Conservation (phyloP, 1,140 invertebrate species). For the Bombus balteatus region DNA sequence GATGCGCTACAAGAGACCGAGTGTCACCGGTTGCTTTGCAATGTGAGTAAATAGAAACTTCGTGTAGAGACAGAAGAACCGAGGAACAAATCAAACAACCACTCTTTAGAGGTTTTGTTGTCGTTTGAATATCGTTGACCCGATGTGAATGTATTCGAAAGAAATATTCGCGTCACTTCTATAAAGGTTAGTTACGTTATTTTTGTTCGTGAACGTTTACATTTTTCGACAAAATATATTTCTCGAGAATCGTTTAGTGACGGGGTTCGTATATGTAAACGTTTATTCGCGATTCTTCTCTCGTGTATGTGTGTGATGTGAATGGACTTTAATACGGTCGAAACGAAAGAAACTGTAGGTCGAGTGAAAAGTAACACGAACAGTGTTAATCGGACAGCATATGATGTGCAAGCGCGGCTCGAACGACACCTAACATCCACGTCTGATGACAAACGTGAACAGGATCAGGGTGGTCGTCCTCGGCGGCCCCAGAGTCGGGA, state of each 20-base stretch:
- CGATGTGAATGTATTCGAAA: not conserved
- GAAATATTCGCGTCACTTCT: not conserved
- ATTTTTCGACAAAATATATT: not conserved
- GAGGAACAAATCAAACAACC: not conserved
- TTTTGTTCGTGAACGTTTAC: not conserved
- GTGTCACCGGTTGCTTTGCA: not conserved
- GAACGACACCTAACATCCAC: slow-evolving; percentile 64
- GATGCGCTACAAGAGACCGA: slow-evolving; percentile 27
- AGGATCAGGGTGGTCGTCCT: slow-evolving; percentile 88
- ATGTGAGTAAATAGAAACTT: slow-evolving; percentile 36
- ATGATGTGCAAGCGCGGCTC: slow-evolving; percentile 55
- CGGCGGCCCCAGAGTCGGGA: slow-evolving; percentile 87
- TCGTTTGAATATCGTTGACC: not conserved
- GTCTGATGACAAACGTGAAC: slow-evolving; percentile 85
- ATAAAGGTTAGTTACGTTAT: not conserved
- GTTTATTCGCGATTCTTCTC: not conserved
- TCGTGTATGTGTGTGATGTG: slow-evolving; percentile 14
- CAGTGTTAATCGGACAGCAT: slow-evolving; percentile 51
- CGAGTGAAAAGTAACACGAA: slow-evolving; percentile 48
- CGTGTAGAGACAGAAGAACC: not conserved
- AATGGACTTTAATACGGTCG: not conserved
- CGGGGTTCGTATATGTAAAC: not conserved
- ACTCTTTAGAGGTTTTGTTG: not conserved
- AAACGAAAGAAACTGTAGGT: slow-evolving; percentile 16
- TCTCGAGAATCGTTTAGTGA: slow-evolving; percentile 5